Evolutionary conservation across 2,888 invertebrate genomes (phyloP), one percentile per base, ranked within the genome.

Genomic region (Cerceris ruficornis): DNA sequence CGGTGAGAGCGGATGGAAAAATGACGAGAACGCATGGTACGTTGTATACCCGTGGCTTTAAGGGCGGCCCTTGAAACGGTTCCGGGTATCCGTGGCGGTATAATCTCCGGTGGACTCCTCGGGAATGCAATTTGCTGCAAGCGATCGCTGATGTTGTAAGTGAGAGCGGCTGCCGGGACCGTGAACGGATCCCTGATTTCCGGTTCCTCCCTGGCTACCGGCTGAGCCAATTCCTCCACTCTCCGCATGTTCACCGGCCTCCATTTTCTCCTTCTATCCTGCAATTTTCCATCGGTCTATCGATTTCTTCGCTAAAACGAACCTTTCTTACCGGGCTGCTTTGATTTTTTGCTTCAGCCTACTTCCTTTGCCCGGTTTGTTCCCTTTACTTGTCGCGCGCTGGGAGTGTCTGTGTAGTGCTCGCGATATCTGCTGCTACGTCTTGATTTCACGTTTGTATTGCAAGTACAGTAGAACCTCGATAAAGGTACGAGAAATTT

Each of bases 151-250:
- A 85, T 80, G 41, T 69, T 64, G 79, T 88, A 90, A 41, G 13
- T 62, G n/a, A 90, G 85, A 7, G 90, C 90, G 14, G 67, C 13
- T 4, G 49, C 7, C n/a, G 80, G 55, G 6, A 90, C 88, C 13
- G 42, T 43, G 50, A 82, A 88, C 6, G 88, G 88, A 76, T 90
- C 85, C 43, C 62, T 80, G 9, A 11, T 11, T 9, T 57, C 64
- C 8, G 76, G 81, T 7, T 57, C 2, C 13, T 71, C 75, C 6
- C 61, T 76, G 15, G 13, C 13, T 0, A 65, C 17, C 4, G 89
- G 88, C 41, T 76, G 57, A 0, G 89, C 78, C 42, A 89, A 43
- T 7, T 61, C 72, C 6, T 86, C 75, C 42, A 88, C 9, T 54
- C 85, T 69, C n/a, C 39, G 62, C 55, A 77, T 41, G 69, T 86